These are phyloP conservation scores for Athene noctua DNA, from an alignment of 2,113 vertebrate genomes.

Conservation along the genomic window DNA sequence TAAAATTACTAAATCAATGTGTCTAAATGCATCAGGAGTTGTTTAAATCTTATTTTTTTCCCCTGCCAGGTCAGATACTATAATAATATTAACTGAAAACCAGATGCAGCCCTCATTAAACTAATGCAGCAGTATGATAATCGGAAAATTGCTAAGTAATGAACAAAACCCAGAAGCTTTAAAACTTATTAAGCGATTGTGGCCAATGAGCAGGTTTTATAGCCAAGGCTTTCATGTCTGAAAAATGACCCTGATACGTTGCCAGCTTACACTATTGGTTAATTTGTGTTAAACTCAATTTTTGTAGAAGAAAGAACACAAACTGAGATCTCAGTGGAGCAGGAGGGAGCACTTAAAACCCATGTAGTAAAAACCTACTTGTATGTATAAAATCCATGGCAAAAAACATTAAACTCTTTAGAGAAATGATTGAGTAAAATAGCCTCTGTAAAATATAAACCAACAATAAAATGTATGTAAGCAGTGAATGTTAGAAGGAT, in stretches of 20 bases:
- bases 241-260: background rate
- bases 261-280: background rate
- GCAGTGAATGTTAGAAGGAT: background rate
- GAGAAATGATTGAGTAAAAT: background rate
- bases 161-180: constrained; percentile 4
- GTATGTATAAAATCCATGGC: background rate
- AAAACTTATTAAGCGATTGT: background rate
- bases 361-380: background rate
- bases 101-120: constrained; percentile 16
- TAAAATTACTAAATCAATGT: background rate
- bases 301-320: background rate
- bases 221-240: background rate
- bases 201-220: background rate
- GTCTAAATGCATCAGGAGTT: background rate
- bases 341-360: background rate
- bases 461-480: background rate
- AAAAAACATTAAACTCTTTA: background rate
- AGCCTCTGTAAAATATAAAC: background rate
- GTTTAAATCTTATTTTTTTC: background rate
- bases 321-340: background rate
- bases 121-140: background rate
- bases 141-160: constrained; percentile 35
- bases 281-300: background rate
- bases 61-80: background rate
- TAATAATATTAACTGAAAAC: background rate